phyloP scores from a whole-genome alignment of 2,113 vertebrate genomes.

The Protobothrops flavoviridis region DNA sequence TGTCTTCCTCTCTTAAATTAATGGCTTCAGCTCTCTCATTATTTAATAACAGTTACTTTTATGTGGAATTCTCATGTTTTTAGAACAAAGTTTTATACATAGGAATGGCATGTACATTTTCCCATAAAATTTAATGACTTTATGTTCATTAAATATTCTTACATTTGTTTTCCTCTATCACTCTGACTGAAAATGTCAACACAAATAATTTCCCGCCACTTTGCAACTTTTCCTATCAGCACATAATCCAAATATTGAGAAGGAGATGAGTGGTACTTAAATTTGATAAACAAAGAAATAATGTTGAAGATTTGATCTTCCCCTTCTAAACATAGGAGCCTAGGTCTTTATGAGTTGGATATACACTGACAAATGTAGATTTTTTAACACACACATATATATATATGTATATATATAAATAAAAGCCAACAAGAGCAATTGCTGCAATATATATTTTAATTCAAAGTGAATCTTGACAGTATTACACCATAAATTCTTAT shows the following conservation, averaged over 20 bases:
- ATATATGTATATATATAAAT: conserved; percentile 17
- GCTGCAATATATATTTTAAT: conserved; percentile 99
- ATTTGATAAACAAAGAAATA: neutral
- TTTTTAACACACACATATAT: neutral
- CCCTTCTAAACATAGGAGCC: neutral
- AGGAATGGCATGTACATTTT: neutral
- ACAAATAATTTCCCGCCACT: neutral
- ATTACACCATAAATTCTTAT: conserved; percentile 99
- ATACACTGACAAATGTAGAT: fast-evolving
- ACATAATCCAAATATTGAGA: neutral
- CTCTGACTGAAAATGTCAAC: neutral
- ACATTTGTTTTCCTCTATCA: neutral
- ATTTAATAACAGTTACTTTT: neutral
- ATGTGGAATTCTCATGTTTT: neutral
- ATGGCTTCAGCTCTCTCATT: neutral
- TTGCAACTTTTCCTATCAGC: neutral
- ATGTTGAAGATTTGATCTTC: neutral
- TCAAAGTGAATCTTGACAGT: conserved; percentile 99
- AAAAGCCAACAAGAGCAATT: conserved; percentile 59
- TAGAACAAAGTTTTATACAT: neutral
- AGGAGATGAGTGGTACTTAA: neutral
- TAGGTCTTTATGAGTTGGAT: neutral
- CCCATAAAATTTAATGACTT: neutral
- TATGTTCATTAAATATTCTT: neutral
- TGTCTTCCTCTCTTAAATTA: neutral